Percentiles rank a stretch among this genome's conserved stretches.
Conservation (phyloP, 2,888 invertebrate species). For the Hypomecis punctinalis region DNA sequence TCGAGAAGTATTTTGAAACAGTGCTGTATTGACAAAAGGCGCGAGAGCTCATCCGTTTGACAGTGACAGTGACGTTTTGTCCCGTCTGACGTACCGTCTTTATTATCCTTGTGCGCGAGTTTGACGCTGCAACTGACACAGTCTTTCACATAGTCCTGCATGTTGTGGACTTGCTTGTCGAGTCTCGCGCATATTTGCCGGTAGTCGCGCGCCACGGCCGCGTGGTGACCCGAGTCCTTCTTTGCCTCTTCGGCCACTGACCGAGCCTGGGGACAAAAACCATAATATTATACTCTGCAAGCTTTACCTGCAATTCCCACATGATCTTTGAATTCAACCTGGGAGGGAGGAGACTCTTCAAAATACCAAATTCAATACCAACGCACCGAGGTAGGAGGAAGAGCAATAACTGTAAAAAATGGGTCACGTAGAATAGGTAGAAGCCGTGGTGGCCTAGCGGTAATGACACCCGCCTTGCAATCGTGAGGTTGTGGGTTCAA, state of each 20-base stretch:
- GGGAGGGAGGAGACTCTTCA: too few relatives aligned
- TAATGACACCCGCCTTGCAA: too few relatives aligned
- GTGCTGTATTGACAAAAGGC: too few relatives aligned
- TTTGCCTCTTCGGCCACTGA: conserved; percentile 91
- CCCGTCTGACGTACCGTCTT: conserved; percentile 59
- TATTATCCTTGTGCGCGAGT: conserved; percentile 74
- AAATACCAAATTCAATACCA: too few relatives aligned
- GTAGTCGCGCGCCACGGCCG: conserved; percentile 95
- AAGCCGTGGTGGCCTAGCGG: too few relatives aligned
- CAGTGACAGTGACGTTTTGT: background rate
- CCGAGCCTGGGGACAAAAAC: conserved; percentile 83
- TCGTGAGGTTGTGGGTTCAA: too few relatives aligned
- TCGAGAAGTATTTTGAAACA: too few relatives aligned
- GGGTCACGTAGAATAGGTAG: too few relatives aligned
- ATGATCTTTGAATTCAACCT: too few relatives aligned
- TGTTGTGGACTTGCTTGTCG: conserved; percentile 90
- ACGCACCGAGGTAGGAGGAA: too few relatives aligned
- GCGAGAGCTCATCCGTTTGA: too few relatives aligned
- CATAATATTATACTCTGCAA: background rate
- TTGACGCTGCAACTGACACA: conserved; percentile 74
- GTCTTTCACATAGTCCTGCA: conserved; percentile 74
- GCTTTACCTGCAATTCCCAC: background rate
- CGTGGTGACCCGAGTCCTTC: conserved; percentile 89
- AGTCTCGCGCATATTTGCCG: conserved; percentile 95
- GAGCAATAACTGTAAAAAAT: too few relatives aligned